These are phyloP conservation scores for Podabrus alpinus DNA, from an alignment of 2,888 invertebrate genomes.

Conservation along the genomic window DNA sequence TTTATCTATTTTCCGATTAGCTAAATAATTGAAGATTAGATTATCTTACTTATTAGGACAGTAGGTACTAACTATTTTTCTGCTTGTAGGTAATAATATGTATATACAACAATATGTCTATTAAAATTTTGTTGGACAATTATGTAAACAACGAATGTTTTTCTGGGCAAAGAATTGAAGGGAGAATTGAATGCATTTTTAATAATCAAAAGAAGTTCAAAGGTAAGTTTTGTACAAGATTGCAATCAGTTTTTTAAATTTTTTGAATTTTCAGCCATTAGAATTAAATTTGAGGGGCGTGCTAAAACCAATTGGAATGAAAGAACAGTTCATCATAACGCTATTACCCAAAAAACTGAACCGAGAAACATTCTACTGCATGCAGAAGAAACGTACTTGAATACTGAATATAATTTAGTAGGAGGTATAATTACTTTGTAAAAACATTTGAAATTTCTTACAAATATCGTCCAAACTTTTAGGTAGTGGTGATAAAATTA, in stretches of 20 bases:
- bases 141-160: not conserved
- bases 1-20: no score
- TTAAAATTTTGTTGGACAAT: not conserved
- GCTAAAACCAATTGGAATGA: conserved; percentile 21
- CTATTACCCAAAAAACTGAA: not conserved
- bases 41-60: no score
- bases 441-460: not conserved
- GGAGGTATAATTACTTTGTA: not conserved
- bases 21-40: no score
- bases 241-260: not conserved
- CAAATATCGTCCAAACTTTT: conserved; percentile 12
- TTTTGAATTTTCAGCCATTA: conserved; percentile 13
- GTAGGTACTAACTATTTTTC: no score
- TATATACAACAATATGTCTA: not conserved
- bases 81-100: not conserved
- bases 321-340: not conserved
- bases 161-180: not conserved
- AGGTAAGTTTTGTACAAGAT: not conserved
- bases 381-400: not conserved
- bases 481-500: conserved; percentile 37
- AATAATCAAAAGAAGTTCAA: not conserved
- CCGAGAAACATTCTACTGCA: not conserved
- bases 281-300: conserved; percentile 14
- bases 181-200: not conserved
- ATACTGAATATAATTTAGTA: not conserved